phyloP scores from a whole-genome alignment of 2,888 invertebrate genomes.

The Polia nebulosa region DNA sequence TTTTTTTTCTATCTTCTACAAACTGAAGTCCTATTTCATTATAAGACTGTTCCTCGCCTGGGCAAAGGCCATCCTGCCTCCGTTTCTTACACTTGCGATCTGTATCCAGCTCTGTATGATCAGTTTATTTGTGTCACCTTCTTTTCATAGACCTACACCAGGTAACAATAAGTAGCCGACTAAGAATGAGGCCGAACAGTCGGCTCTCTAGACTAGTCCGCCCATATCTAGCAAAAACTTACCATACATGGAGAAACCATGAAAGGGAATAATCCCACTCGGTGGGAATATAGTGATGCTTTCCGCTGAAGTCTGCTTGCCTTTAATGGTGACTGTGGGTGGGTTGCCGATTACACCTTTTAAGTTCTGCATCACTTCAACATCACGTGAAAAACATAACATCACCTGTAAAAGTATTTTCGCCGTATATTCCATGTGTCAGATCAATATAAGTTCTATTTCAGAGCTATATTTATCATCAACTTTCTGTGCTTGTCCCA shows the following conservation, averaged over 20 bases:
- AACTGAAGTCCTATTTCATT: neutral
- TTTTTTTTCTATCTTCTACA: neutral
- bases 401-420: constrained; percentile 91
- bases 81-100: neutral
- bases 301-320: constrained; percentile 92
- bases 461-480: neutral
- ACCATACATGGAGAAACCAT: constrained; percentile 99
- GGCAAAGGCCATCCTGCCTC: neutral
- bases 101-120: neutral
- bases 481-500: neutral
- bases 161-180: too few relatives aligned
- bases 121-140: neutral
- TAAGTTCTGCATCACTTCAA: constrained; percentile 94
- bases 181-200: neutral
- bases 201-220: neutral
- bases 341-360: constrained; percentile 92
- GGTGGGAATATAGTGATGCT: constrained; percentile 96
- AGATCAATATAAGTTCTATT: neutral
- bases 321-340: constrained; percentile 94
- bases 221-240: constrained; percentile 64
- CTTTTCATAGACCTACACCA: too few relatives aligned
- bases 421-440: neutral
- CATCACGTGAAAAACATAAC: constrained; percentile 97
- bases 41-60: neutral
- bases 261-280: constrained; percentile 98